Conservation (phyloP, 2,888 invertebrate species). For the Apocheima hispidaria region DNA sequence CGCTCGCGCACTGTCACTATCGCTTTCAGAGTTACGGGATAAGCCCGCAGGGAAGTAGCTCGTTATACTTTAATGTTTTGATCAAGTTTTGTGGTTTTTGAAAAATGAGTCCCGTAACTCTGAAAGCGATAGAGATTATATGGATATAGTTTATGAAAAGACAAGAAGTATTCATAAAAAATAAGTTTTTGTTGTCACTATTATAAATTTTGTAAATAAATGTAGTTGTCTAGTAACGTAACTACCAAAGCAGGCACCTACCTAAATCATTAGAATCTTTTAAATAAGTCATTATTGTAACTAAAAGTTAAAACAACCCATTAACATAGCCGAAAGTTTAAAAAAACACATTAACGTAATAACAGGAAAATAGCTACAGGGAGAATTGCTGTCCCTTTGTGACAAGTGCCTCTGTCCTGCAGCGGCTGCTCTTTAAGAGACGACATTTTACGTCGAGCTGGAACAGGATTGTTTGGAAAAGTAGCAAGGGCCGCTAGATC, state of each 20-base stretch:
- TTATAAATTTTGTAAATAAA: slow-evolving; percentile 5
- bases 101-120: no score
- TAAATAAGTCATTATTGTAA: background rate
- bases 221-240: background rate
- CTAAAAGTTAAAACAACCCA: background rate
- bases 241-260: background rate
- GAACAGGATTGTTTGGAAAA: slow-evolving; percentile 59
- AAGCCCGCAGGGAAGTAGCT: no score
- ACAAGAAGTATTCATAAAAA: no score
- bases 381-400: background rate
- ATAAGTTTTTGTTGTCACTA: background rate
- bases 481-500: slow-evolving; percentile 51
- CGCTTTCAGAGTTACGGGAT: no score
- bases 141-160: background rate
- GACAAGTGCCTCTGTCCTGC: background rate
- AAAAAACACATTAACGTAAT: background rate
- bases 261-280: background rate
- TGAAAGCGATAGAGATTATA: no score
- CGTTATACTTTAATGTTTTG: no score
- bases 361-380: slow-evolving; percentile 1
- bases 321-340: no score
- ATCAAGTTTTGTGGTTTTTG: no score
- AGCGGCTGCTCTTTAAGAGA: background rate
- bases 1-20: no score
- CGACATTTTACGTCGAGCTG: slow-evolving; percentile 37